Evolutionary conservation across 1,140 invertebrate genomes (phyloP).

Genomic region (Lordiphosa stackelbergi): DNA sequence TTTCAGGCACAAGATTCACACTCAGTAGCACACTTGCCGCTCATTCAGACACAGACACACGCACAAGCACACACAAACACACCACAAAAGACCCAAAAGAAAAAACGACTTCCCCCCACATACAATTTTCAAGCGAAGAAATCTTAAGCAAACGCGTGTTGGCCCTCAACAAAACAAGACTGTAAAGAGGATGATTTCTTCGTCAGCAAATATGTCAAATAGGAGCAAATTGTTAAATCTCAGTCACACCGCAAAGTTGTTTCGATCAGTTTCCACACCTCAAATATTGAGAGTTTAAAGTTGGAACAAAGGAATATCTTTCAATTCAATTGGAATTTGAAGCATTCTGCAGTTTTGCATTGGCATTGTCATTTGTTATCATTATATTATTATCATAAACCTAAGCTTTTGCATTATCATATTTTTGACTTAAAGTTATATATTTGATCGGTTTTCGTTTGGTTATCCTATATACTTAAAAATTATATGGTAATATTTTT

Average conservation of each 20-base stretch:
- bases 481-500: slow-evolving; percentile 25
- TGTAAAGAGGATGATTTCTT: too few relatives aligned
- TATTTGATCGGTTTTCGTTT: slow-evolving; percentile 14
- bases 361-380: neutral
- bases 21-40: neutral
- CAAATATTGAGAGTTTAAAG: neutral
- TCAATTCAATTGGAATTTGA: too few relatives aligned
- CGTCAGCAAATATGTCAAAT: neutral
- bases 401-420: too few relatives aligned
- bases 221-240: neutral
- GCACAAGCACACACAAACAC: slow-evolving; percentile 1
- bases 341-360: too few relatives aligned
- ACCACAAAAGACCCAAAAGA: slow-evolving; percentile 10
- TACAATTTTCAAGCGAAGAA: slow-evolving; percentile 4
- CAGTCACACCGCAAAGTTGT: slow-evolving; percentile 66
- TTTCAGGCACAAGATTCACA: slow-evolving; percentile 16
- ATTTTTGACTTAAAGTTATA: slow-evolving; percentile 52
- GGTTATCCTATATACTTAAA: slow-evolving; percentile 32
- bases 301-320: slow-evolving; percentile 1
- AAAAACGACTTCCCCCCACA: slow-evolving; percentile 4
- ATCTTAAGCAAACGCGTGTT: neutral
- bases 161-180: slow-evolving; percentile 13
- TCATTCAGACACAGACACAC: neutral
- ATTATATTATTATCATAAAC: slow-evolving; percentile 12
- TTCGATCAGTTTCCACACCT: slow-evolving; percentile 59